These are phyloP conservation scores for Todiramphus chloris DNA, from an alignment of 2,113 vertebrate genomes.

Conservation along the genomic window DNA sequence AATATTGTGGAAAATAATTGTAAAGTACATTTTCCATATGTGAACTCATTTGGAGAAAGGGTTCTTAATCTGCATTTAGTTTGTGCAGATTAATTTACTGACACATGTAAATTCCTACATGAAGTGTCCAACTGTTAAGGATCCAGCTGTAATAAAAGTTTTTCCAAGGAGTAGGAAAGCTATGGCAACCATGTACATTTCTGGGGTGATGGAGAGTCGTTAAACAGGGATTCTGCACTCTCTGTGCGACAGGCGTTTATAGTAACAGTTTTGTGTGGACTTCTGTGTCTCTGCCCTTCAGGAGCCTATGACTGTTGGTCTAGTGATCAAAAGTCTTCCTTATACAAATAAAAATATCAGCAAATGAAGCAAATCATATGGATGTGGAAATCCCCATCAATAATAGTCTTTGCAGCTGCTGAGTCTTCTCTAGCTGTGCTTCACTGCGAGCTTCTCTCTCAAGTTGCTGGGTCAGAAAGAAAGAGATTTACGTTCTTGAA, in stretches of 20 bases:
- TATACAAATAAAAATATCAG: neutral
- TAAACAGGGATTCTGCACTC: neutral
- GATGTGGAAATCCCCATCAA: neutral
- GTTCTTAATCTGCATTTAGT: neutral
- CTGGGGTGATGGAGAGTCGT: neutral
- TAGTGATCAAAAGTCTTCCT: neutral
- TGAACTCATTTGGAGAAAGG: neutral
- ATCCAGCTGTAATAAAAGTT: conserved; percentile 11
- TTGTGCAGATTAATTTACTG: conserved; percentile 19
- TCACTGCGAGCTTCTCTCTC: neutral
- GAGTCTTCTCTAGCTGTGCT: neutral
- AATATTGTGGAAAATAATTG: neutral
- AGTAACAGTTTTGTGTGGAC: neutral
- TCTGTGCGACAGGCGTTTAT: neutral
- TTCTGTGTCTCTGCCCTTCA: neutral
- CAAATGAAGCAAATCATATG: neutral
- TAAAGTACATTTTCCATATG: neutral
- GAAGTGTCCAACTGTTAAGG: neutral
- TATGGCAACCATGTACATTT: neutral
- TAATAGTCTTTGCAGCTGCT: neutral
- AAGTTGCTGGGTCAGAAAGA: neutral
- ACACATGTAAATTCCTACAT: conserved; percentile 16
- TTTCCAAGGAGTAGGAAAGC: neutral
- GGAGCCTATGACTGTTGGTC: neutral
- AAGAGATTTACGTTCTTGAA: neutral